Conservation (phyloP, 1,140 invertebrate species). For the Lucilia sericata region DNA sequence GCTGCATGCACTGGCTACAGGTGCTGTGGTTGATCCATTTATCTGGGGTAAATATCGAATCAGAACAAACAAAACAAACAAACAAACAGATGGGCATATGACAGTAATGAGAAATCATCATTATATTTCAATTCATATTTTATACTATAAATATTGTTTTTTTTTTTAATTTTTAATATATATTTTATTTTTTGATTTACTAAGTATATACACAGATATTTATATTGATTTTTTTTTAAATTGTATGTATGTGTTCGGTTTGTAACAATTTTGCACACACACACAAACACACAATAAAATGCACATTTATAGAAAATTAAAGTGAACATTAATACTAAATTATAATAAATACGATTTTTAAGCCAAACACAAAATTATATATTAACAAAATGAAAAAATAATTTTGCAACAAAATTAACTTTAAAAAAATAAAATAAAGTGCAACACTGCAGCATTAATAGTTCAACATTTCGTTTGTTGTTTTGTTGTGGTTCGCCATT, state of each 20-base stretch:
- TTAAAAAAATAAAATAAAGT: slow-evolving; percentile 4
- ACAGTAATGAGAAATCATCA: slow-evolving; percentile 42
- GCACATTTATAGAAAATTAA: slow-evolving; percentile 3
- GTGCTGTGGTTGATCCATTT: slow-evolving; percentile 70
- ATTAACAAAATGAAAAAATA: slow-evolving; percentile 12
- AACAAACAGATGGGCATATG: slow-evolving; percentile 37
- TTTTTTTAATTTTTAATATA: not conserved
- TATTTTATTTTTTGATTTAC: not conserved
- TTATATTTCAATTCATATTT: slow-evolving; percentile 17
- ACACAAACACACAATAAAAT: slow-evolving; percentile 2
- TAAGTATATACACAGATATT: not conserved
- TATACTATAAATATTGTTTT: slow-evolving; percentile 2
- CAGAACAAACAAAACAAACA: slow-evolving; percentile 36
- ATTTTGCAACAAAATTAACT: not conserved
- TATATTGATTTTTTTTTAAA: not conserved
- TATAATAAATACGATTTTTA: not conserved
- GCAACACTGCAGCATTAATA: slow-evolving; percentile 11
- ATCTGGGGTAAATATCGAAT: slow-evolving; percentile 72
- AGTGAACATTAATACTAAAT: not conserved
- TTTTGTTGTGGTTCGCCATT: too few species aligned
- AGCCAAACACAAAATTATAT: slow-evolving; percentile 22
- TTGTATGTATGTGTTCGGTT: not conserved
- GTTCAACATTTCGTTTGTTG: not conserved
- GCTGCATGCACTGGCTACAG: slow-evolving; percentile 46
- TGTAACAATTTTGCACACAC: slow-evolving; percentile 1